Evolutionary conservation across 1,140 invertebrate species (phyloP).

Genomic region (Drosophila sproati): DNA sequence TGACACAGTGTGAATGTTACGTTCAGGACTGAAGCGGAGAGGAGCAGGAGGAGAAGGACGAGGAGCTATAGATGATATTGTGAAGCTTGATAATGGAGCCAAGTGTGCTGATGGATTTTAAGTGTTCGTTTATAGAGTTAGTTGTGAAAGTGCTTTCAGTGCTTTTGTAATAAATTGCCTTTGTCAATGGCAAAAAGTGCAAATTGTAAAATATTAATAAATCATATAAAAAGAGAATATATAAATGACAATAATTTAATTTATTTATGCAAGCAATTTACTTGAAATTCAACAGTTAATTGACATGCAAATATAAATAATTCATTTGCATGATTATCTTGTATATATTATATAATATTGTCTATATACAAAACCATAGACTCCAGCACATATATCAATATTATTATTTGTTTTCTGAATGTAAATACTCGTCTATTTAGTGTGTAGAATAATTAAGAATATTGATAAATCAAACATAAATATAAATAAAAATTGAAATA

Average conservation of each 20-base stretch:
- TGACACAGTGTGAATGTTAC: slow-evolving; percentile 36
- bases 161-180: not conserved
- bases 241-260: not conserved
- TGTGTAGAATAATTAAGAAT: too few relatives aligned
- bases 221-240: not conserved
- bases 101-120: slow-evolving; percentile 1
- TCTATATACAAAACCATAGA: too few relatives aligned
- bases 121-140: slow-evolving; percentile 7
- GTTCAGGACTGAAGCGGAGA: slow-evolving; percentile 2
- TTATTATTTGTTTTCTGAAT: too few relatives aligned
- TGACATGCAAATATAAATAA: not conserved
- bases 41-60: not conserved
- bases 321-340: not conserved
- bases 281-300: not conserved
- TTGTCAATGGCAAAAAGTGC: not conserved
- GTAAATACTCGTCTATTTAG: too few relatives aligned
- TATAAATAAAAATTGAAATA: too few relatives aligned
- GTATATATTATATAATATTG: too few relatives aligned
- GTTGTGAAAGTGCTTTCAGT: not conserved
- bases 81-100: not conserved
- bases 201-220: not conserved
- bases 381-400: too few relatives aligned
- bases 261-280: not conserved
- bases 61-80: not conserved
- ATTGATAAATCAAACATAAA: too few relatives aligned